Base-by-base conservation (phyloP, 2,797 vertebrate genomes). In the Denticeps clupeoides region DNA sequence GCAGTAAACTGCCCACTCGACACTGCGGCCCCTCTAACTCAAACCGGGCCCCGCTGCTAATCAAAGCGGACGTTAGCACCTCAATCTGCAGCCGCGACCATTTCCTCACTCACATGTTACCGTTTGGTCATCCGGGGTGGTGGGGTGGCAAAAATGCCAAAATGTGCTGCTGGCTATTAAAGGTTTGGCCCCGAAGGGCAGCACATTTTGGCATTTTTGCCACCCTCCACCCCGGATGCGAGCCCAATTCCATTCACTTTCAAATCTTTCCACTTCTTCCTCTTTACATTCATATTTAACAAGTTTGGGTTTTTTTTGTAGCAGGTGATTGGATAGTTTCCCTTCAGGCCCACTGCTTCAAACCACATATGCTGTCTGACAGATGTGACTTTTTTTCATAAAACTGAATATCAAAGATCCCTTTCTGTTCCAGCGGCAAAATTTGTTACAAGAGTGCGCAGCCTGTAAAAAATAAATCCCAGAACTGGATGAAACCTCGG, bases 321-420 rank as follows among this genome's bases (percentile, higher is more conserved):
- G 28, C 28, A 31, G 28, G 28, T 12, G 63, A 53, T 56, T 60
- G 75, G 64, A 70, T 70, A 65, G 73, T 61, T 49, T 27, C 40
- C 28, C 62, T 58, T 23, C 13, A 62, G 66, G 64, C 63, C 29
- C 13, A 32, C 12, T 13, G 42, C 64, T 76, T 71, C 67, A 63
- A 60, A 60, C 45, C 38, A 21, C 61, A 62, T 55, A 35, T 49
- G 70, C 11, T 54, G 59, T 51, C 41, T 44, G 41, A 67, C 68
- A 70, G 56, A 69, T 68, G 66, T 63, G 64, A 64, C 57, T 25
- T 31, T 44, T 41, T 49, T 63, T 64, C 63, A 68, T 22, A 62
- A 56, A 68, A 71, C 69, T 31, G 64, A 65, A 71, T 74, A 73
- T 77, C 58, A 78, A 77, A 80, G 63, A 64, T 59, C 43, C 60